Evolutionary conservation across 2,888 invertebrate genomes (phyloP), one percentile per base, ranked within the genome.

Genomic region (Oxycera nigricornis): DNA sequence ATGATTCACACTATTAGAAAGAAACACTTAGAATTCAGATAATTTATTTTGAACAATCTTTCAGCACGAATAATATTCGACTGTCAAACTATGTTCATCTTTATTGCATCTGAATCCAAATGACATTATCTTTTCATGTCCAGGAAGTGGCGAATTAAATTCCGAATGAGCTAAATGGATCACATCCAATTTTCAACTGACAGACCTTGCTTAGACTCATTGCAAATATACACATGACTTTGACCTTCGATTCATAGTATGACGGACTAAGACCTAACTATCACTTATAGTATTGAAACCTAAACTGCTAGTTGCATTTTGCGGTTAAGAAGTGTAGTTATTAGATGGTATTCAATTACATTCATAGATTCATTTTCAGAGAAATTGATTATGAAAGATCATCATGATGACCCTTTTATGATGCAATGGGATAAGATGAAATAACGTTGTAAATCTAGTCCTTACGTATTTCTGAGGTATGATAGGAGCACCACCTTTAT

Each of bases 81-180:
- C n/a, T n/a, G n/a, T n/a, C n/a, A n/a, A n/a, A n/a, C n/a, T n/a
- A n/a, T n/a, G n/a, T n/a, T n/a, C n/a, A n/a, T n/a, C n/a, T n/a
- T n/a, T n/a, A n/a, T n/a, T n/a, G n/a, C n/a, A n/a, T n/a, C n/a
- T n/a, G n/a, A n/a, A n/a, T n/a, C n/a, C n/a, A n/a, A n/a, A n/a
- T n/a, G n/a, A n/a, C n/a, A n/a, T n/a, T n/a, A n/a, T 46, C 46
- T 7, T n/a, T 7, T 14, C 3, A 17, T 46, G 3, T 46, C n/a
- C 59, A 26, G 59, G 59, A 59, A 59, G 14, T 11, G 28, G 17
- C 59, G 14, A 59, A 59, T 59, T 55, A 14, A 59, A 59, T 26
- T 50, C 14, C 17, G 17, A 50, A 24, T 24, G 14, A 24, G 9
- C 30, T 26, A 7, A 28, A 30, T 20, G 14, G 30, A 30, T n/a